Evolutionary conservation across 2,113 vertebrate species (phyloP).

Genomic region (Pipa parva): DNA sequence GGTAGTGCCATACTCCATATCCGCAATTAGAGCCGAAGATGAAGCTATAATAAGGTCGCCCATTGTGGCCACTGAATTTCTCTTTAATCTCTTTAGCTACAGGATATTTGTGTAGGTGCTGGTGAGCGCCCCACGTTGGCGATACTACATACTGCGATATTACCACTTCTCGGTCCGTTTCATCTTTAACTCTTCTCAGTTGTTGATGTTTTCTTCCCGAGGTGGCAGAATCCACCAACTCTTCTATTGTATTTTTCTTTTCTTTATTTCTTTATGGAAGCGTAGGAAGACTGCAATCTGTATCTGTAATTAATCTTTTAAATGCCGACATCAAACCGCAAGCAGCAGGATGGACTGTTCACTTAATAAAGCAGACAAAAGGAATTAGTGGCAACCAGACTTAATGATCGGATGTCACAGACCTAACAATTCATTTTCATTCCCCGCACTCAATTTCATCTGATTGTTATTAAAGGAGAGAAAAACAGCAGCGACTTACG

Average conservation of each 20-base stretch:
- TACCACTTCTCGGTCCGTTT: neutral
- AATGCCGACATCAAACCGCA: constrained; percentile 43
- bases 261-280: constrained; percentile 5
- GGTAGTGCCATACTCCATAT: too few relatives aligned
- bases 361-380: constrained; percentile 56
- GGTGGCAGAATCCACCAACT: constrained; percentile 46
- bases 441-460: neutral
- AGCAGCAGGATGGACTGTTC: constrained; percentile 42
- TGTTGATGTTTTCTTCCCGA: constrained; percentile 36
- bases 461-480: too few relatives aligned
- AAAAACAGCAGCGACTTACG: too few relatives aligned
- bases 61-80: too few relatives aligned
- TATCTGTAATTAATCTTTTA: constrained; percentile 50
- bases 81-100: too few relatives aligned
- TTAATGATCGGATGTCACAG: constrained; percentile 42
- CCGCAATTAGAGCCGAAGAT: too few relatives aligned
- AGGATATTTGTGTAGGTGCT: too few relatives aligned
- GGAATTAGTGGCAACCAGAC: constrained; percentile 39
- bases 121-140: too few relatives aligned
- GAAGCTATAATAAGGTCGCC: too few relatives aligned
- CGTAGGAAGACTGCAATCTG: constrained; percentile 31
- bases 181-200: constrained; percentile 18
- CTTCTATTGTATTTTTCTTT: too few relatives aligned
- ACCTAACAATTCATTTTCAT: constrained; percentile 49
- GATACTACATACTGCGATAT: too few relatives aligned